Evolutionary conservation across 1,140 invertebrate species (phyloP), one percentile per base, ranked within the genome.

Genomic region (Eubasilissa regina): DNA sequence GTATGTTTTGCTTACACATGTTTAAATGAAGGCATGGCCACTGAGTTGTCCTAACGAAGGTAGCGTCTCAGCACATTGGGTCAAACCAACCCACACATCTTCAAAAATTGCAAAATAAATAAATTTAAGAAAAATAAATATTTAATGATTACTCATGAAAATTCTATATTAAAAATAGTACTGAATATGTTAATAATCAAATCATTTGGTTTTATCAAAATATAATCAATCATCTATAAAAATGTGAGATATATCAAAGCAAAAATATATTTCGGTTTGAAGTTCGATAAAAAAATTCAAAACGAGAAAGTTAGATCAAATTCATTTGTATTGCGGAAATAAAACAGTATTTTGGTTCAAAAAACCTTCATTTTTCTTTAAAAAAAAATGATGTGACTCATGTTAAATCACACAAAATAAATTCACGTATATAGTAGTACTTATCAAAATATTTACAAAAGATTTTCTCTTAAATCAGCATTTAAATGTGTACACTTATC

Each of bases 1-100:
- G 47, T 74, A 79, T 79, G 43, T 79, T 73, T 35, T 79, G 44
- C 70, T 60, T 74, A 79, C 43, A 79, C 66, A 73, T 58, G 77
- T 79, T 72, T 43, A 43, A 78, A 73, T 74, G 77, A 79, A 79
- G 77, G 77, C 77, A 79, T 79, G 66, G 77, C 70, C 66, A 79
- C 68, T 74, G 15, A 53, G 66, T 64, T 79, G 55, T 72, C 51
- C 51, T 66, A 15, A 56, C 7, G 48, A 75, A 60, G 47, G 45
- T 13, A 44, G 53, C 15, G 45, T 51, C 48, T 77, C 76, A 77
- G 76, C 62, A 77, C 64, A 77, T 55, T 77, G 48, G 51, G 51
- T 77, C 47, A 55, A 77, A 77, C 55, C 64, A 77, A 77, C 64
- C 25, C 62, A 55, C 43, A 68, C 76, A 77, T 77, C 62, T 70